These are phyloP conservation scores for Caligus rogercresseyi DNA, from an alignment of 1,140 invertebrate genomes.

Conservation along the genomic window DNA sequence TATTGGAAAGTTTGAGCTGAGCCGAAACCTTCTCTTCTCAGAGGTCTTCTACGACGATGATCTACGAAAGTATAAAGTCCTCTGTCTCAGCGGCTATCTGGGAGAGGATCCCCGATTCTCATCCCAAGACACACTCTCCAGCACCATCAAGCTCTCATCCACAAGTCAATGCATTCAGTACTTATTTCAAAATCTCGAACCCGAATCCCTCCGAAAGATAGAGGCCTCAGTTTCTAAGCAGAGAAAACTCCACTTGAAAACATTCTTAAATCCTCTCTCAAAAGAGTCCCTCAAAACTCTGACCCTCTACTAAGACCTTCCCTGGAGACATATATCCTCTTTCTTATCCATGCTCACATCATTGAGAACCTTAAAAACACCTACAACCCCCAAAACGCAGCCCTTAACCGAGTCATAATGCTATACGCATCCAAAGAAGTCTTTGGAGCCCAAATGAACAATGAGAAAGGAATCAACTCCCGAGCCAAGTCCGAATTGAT, in stretches of 20 bases:
- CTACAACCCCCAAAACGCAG: background rate
- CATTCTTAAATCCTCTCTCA: background rate
- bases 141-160: background rate
- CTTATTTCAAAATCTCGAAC: background rate
- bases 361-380: background rate
- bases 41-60: background rate
- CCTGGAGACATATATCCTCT: background rate
- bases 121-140: background rate
- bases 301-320: background rate
- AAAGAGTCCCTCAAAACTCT: background rate
- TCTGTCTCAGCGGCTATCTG: background rate
- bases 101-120: background rate
- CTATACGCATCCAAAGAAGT: background rate
- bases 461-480: background rate
- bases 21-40: background rate
- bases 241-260: background rate
- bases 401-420: background rate
- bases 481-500: background rate
- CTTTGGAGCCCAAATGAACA: background rate
- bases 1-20: background rate
- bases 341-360: background rate
- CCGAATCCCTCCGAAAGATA: background rate
- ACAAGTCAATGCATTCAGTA: background rate
- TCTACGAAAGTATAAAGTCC: background rate
- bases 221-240: background rate